Base-by-base conservation (phyloP, 2,888 invertebrate genomes). In the Tachystola acroxantha region DNA sequence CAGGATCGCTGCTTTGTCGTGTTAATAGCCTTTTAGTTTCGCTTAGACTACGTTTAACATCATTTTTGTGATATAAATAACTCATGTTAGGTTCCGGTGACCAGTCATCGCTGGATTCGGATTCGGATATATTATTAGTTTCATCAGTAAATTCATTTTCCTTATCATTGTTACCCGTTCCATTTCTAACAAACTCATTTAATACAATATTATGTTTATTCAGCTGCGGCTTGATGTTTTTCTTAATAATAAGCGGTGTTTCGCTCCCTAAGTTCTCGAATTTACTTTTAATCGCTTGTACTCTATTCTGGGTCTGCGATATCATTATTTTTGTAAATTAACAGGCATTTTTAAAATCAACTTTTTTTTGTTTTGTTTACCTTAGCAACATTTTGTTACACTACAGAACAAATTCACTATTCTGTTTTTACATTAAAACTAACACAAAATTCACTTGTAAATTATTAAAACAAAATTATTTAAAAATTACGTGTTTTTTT, bases 231-330 rank as follows among this genome's bases (percentile, higher is more conserved):
- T 2, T 36, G 38, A 36, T 40, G 26, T 48, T 57, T 49, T 54
- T 56, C 43, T 64, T 41, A 50, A 40, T 35, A 43, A 38, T 28
- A 4, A 36, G 31, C 24, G 22, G 26, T 26, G 28, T 65, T 29
- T 82, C 79, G 3, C 53, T 55, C 39, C 63, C 85, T 35, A 88
- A 63, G 60, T 77, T 88, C 57, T 91, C 91, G 57, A 91, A 91
- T 73, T 89, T 89, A 68, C 82, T 90, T 63, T 89, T 91, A 44
- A 91, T 91, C 33, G 88, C 88, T 80, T 89, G 91, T 29, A 91
- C 91, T 76, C 90, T 82, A 59, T 85, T 88, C 57, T 74, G 72
- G 42, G 74, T 64, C 60, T 77, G 71, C 44, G 82, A 79, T 76
- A 81, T 67, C 86, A 86, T 80, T 70, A 71, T 85, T 78, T 80